Evolutionary conservation across 1,140 invertebrate species (phyloP).

Genomic region (Manduca sexta): DNA sequence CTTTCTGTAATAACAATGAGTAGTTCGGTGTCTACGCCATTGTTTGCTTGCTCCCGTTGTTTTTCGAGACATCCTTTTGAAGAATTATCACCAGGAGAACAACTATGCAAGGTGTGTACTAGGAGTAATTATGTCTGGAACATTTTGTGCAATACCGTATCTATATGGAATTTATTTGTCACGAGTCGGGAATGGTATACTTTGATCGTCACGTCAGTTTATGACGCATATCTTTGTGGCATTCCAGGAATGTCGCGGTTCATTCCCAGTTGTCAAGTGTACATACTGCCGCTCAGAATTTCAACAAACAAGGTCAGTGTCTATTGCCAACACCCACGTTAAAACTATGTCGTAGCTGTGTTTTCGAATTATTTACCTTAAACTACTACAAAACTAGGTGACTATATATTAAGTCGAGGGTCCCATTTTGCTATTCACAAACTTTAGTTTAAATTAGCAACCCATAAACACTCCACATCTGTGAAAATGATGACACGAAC

Average conservation of each 20-base stretch:
- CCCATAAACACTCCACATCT: no score
- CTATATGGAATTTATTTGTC: not conserved
- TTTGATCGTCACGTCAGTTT: conserved; percentile 50
- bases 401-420: no score
- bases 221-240: conserved; percentile 47
- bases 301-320: conserved; percentile 91
- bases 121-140: not conserved
- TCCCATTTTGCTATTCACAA: no score
- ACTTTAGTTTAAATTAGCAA: no score
- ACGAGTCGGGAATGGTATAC: conserved; percentile 18
- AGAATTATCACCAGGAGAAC: conserved; percentile 94
- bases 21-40: conserved; percentile 45
- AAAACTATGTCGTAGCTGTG: not conserved
- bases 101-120: conserved; percentile 90
- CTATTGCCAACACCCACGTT: conserved; percentile 15
- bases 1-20: conserved; percentile 37
- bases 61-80: conserved; percentile 96
- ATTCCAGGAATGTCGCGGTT: conserved; percentile 93
- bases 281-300: conserved; percentile 98
- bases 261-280: conserved; percentile 96
- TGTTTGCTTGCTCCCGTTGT: conserved; percentile 96
- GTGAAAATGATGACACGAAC: no score
- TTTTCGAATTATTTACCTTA: not conserved
- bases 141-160: no score
- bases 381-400: no score